Conservation (phyloP, 2,113 vertebrate species). For the Peucedramus taeniatus region DNA sequence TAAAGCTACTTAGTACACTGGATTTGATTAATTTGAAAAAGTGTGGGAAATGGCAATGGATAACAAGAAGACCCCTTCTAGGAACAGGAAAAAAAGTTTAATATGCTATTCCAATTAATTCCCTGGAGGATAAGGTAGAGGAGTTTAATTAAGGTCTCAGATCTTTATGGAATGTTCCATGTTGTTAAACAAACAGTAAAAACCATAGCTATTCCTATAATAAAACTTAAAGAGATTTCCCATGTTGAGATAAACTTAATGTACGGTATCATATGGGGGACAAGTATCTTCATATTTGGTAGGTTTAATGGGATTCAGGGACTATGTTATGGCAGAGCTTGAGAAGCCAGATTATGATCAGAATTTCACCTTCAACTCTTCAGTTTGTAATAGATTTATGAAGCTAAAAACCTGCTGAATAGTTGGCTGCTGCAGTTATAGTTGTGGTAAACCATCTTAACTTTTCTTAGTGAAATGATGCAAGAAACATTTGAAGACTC, state of each 20-base stretch:
- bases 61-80: background rate
- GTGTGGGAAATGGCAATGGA: background rate
- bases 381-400: background rate
- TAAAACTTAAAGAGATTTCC: slow-evolving; percentile 8
- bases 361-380: background rate
- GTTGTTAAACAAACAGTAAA: slow-evolving; percentile 58
- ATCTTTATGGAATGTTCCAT: slow-evolving; percentile 24
- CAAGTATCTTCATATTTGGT: slow-evolving; percentile 4
- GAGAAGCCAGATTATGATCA: background rate
- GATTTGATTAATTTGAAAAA: background rate
- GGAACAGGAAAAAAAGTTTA: background rate
- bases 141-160: background rate
- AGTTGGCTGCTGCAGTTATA: background rate
- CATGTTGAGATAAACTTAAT: slow-evolving; percentile 36
- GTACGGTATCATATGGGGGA: background rate
- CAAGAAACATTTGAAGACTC: background rate
- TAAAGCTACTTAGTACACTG: background rate
- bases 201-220: background rate
- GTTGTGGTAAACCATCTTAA: background rate
- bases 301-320: background rate
- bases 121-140: background rate
- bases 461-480: background rate
- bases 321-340: background rate
- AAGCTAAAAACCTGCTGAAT: background rate
- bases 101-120: background rate